These are phyloP conservation scores for Heteronetta atricapilla DNA, from an alignment of 2,113 vertebrate species.

Conservation along the genomic window DNA sequence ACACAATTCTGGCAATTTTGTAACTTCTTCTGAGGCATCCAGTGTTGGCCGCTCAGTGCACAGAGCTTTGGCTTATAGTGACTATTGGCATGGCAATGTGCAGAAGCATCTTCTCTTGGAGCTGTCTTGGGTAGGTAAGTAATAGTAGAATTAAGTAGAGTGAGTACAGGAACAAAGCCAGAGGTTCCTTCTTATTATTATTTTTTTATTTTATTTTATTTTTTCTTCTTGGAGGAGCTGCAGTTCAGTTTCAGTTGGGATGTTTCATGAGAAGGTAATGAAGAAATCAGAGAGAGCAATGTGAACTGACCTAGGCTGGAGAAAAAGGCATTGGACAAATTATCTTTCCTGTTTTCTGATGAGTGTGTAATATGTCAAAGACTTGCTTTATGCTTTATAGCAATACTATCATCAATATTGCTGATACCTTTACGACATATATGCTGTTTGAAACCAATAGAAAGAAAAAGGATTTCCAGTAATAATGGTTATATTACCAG, in stretches of 20 bases:
- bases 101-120: background rate
- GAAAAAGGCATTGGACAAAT: background rate
- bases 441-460: background rate
- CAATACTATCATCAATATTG: background rate
- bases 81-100: background rate
- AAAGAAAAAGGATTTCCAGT: background rate
- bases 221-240: background rate
- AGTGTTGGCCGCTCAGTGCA: background rate
- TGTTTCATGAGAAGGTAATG: background rate
- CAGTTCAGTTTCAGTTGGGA: background rate
- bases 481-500: background rate
- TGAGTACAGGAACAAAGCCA: background rate
- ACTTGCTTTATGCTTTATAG: background rate
- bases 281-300: background rate
- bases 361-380: background rate
- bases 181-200: background rate
- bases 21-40: background rate
- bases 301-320: background rate
- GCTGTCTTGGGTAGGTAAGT: background rate
- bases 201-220: background rate
- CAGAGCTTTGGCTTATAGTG: background rate
- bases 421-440: background rate
- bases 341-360: background rate
- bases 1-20: background rate
- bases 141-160: background rate